A percentile compares a stretch with the other conserved stretches of the same genome.
Conservation (phyloP, 2,797 vertebrate genomes). For the Brachyrhaphis roseni region DNA sequence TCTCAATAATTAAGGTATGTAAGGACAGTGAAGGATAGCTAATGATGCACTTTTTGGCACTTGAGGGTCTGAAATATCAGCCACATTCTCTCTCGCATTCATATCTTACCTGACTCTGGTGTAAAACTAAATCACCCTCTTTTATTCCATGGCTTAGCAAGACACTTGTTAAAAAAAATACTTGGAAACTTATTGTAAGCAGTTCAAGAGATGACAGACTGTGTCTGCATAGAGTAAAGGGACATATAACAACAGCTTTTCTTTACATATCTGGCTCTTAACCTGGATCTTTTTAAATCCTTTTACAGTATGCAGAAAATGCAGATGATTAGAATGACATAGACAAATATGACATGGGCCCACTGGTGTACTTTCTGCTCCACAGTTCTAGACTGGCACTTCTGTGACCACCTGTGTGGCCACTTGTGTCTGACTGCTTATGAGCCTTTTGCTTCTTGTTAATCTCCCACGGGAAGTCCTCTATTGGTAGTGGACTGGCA, state of each 20-base stretch:
- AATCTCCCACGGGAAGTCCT: constrained; percentile 82
- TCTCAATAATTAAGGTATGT: constrained; percentile 33
- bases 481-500: constrained; percentile 79
- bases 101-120: constrained; percentile 57
- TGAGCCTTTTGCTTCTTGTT: constrained; percentile 76
- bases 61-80: constrained; percentile 73
- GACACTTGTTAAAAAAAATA: constrained; percentile 67
- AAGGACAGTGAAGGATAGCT: constrained; percentile 52
- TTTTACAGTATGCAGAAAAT: constrained; percentile 53
- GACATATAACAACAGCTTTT: constrained; percentile 68
- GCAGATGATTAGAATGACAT: constrained; percentile 84
- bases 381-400: constrained; percentile 86
- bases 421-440: constrained; percentile 70
- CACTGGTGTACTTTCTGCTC: constrained; percentile 87
- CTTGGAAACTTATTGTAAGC: constrained; percentile 63
- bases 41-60: constrained; percentile 74
- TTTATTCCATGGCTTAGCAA: constrained; percentile 70
- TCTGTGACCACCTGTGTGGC: constrained; percentile 81
- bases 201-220: constrained; percentile 74
- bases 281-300: constrained; percentile 55
- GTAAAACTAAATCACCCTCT: constrained; percentile 43
- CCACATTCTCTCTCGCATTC: constrained; percentile 71
- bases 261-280: constrained; percentile 47
- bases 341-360: constrained; percentile 87
- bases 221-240: constrained; percentile 82